These are phyloP conservation scores for Capreolus pygargus DNA, from an alignment of 2,113 vertebrate genomes.

Conservation along the genomic window DNA sequence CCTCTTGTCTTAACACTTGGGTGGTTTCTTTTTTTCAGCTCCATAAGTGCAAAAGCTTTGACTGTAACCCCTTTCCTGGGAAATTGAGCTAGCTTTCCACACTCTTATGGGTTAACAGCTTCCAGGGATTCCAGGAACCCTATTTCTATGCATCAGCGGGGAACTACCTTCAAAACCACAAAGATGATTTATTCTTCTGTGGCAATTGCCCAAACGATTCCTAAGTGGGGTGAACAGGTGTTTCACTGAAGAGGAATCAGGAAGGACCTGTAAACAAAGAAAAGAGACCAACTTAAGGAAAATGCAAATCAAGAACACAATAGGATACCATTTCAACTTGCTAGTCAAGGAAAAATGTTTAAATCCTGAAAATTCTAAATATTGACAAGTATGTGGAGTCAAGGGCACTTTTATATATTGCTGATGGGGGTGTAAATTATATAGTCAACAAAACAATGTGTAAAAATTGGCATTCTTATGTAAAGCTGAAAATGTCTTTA, in stretches of 20 bases:
- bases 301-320: background rate
- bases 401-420: background rate
- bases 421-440: background rate
- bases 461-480: background rate
- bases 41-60: background rate
- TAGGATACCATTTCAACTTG: background rate
- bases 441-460: background rate
- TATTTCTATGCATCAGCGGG: background rate
- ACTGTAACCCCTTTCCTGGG: background rate
- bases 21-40: background rate
- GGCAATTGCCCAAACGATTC: background rate
- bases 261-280: background rate
- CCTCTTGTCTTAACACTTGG: too few species aligned
- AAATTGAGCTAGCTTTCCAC: background rate
- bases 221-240: background rate
- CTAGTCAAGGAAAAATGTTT: background rate
- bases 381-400: background rate
- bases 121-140: background rate
- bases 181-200: background rate
- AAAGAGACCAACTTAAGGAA: background rate
- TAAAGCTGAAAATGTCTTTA: background rate
- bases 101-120: background rate
- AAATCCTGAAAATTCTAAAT: background rate
- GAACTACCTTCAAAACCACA: background rate
- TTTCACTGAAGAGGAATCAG: slow-evolving; percentile 25